These are phyloP conservation scores for Drosophila lini DNA, from an alignment of 1,140 invertebrate species.

Conservation along the genomic window DNA sequence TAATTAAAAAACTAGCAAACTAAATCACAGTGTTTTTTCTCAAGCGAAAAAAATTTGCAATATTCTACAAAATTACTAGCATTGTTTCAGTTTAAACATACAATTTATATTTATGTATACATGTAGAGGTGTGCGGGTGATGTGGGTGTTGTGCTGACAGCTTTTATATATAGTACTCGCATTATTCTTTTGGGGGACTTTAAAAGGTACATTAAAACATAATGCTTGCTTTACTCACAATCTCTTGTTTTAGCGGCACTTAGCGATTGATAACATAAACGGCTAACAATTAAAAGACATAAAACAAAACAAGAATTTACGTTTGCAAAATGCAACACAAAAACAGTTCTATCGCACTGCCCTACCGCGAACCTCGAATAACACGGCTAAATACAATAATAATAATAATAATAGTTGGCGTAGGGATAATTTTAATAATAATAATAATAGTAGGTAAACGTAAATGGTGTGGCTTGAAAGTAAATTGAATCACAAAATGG, in stretches of 20 bases:
- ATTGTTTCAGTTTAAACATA: slow-evolving; percentile 37
- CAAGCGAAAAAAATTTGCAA: slow-evolving; percentile 81
- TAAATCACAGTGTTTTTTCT: slow-evolving; percentile 84
- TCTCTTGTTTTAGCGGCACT: slow-evolving; percentile 43
- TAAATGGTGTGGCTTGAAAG: slow-evolving; percentile 55
- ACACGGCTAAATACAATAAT: slow-evolving; percentile 41
- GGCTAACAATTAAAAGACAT: slow-evolving; percentile 80
- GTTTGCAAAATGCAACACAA: slow-evolving; percentile 60
- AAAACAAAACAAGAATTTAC: slow-evolving; percentile 77
- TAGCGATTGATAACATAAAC: slow-evolving; percentile 60
- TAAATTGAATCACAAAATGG: slow-evolving; percentile 76
- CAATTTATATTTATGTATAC: slow-evolving; percentile 32
- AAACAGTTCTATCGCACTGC: slow-evolving; percentile 63
- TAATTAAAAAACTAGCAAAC: slow-evolving; percentile 84
- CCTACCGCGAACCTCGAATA: slow-evolving; percentile 33
- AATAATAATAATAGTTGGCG: slow-evolving; percentile 31
- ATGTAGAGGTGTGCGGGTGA: slow-evolving; percentile 18
- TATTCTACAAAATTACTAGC: slow-evolving; percentile 73
- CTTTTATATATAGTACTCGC: slow-evolving; percentile 11
- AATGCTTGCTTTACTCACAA: slow-evolving; percentile 31
- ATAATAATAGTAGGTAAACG: slow-evolving; percentile 36
- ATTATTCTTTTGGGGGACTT: slow-evolving; percentile 1
- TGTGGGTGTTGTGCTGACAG: slow-evolving; percentile 25
- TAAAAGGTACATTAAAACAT: slow-evolving; percentile 77
- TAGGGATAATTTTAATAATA: slow-evolving; percentile 34